A percentile compares a stretch with the other conserved stretches of the same genome.
phyloP scores from a whole-genome alignment of 2,888 invertebrate species.

The Drosophila paracracens region DNA sequence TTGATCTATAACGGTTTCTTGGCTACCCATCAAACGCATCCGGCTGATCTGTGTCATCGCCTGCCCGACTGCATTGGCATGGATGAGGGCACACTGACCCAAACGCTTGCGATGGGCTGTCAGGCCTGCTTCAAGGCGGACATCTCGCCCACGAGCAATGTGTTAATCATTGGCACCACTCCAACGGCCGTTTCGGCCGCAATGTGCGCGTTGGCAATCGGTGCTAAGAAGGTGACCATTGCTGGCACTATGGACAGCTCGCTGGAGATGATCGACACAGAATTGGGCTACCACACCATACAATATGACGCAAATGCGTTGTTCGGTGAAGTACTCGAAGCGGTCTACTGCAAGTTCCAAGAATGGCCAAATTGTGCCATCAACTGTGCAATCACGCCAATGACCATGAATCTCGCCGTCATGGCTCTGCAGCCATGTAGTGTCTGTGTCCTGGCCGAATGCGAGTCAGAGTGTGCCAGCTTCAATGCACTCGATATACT shows the following conservation, averaged over 20 bases:
- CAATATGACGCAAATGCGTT: conserved; percentile 53
- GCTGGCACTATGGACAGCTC: conserved; percentile 57
- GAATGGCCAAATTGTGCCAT: conserved; percentile 79
- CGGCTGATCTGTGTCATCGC: conserved; percentile 80
- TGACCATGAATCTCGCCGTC: conserved; percentile 78
- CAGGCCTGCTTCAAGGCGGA: conserved; percentile 76
- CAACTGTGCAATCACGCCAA: conserved; percentile 76
- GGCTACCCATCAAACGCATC: conserved; percentile 74
- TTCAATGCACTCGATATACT: conserved; percentile 80
- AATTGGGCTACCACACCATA: conserved; percentile 68
- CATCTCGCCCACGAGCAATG: conserved; percentile 74
- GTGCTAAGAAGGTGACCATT: conserved; percentile 72
- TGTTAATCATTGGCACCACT: conserved; percentile 77
- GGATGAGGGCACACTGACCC: conserved; percentile 74
- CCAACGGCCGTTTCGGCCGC: conserved; percentile 76
- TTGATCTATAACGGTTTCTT: conserved; percentile 78
- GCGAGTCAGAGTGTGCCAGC: conserved; percentile 77
- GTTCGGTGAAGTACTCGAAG: conserved; percentile 61
- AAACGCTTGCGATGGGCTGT: conserved; percentile 77
- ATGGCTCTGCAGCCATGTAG: conserved; percentile 77
- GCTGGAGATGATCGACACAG: conserved; percentile 50
- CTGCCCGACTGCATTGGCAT: conserved; percentile 62
- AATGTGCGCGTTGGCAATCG: conserved; percentile 76
- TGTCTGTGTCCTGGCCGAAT: conserved; percentile 76
- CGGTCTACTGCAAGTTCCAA: conserved; percentile 55